These are phyloP conservation scores for Litoditis marina DNA, from an alignment of 2,888 invertebrate species.

Conservation along the genomic window DNA sequence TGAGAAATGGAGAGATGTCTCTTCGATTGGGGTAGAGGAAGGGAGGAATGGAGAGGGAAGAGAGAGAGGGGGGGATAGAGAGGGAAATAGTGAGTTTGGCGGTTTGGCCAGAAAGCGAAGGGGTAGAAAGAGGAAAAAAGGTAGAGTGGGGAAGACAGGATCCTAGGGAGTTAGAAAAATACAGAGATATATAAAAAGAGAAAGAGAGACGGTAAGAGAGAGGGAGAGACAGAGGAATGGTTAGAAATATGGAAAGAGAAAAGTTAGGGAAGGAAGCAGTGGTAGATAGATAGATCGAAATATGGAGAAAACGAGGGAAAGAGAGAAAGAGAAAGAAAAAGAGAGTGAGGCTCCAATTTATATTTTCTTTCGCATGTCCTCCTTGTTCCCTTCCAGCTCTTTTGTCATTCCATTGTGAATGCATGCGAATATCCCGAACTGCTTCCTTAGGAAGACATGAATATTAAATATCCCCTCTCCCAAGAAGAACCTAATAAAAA, in stretches of 20 bases:
- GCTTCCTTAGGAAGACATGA: too few relatives aligned
- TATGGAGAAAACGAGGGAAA: conserved; percentile 6
- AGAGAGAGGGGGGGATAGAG: neutral
- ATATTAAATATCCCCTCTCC: too few relatives aligned
- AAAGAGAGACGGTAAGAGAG: conserved; percentile 7
- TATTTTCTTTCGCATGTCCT: neutral
- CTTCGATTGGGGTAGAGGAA: neutral
- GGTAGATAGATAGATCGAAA: too few relatives aligned
- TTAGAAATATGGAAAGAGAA: conserved; percentile 9
- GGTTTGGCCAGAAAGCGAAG: neutral
- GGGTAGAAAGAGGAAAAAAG: neutral
- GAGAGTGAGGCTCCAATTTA: conserved; percentile 1
- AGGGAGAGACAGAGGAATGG: conserved; percentile 12
- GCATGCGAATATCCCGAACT: too few relatives aligned
- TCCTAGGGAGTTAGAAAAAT: neutral
- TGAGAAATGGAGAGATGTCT: too few relatives aligned
- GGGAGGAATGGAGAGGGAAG: neutral
- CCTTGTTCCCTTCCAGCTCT: conserved; percentile 12
- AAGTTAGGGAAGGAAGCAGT: neutral
- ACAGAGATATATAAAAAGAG: neutral
- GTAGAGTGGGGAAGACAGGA: conserved; percentile 1
- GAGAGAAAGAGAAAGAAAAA: conserved; percentile 5
- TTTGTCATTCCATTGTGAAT: too few relatives aligned
- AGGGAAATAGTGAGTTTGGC: neutral
- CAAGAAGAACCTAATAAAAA: too few relatives aligned